A percentile compares a stretch with the other conserved stretches of the same genome.
Evolutionary conservation across 2,113 vertebrate genomes (phyloP).

Genomic region (Myrmophylax atrothorax): DNA sequence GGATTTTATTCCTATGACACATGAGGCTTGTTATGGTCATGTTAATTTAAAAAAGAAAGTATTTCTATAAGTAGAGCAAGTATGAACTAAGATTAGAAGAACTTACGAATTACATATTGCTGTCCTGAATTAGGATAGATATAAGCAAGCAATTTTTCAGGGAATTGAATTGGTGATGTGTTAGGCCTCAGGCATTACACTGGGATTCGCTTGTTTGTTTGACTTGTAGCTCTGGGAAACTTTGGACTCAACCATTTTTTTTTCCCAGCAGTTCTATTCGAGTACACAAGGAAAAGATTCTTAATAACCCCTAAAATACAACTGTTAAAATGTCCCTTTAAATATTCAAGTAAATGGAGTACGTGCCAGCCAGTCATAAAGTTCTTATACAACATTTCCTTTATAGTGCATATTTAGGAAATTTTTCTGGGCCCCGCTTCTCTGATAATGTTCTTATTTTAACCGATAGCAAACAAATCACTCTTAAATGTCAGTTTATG

Average conservation of each 20-base stretch:
- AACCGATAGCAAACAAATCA: neutral
- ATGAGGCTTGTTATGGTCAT: neutral
- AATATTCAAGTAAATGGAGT: neutral
- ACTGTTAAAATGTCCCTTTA: neutral
- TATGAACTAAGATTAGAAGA: neutral
- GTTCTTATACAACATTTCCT: neutral
- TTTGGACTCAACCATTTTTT: neutral
- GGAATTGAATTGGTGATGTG: neutral
- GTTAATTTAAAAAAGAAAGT: neutral
- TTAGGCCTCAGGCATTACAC: neutral
- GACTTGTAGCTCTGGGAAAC: neutral
- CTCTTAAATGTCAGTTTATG: neutral
- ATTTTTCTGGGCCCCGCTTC: neutral
- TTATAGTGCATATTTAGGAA: neutral
- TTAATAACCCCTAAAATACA: neutral
- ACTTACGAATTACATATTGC: neutral
- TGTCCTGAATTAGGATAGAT: neutral
- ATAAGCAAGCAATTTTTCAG: neutral
- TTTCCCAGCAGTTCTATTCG: neutral
- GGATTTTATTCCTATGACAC: neutral
- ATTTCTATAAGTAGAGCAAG: neutral
- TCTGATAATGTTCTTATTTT: neutral
- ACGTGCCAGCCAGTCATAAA: neutral
- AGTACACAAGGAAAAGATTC: neutral
- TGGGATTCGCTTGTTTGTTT: neutral